phyloP scores from a whole-genome alignment of 2,113 vertebrate genomes.

The Oplegnathus fasciatus region DNA sequence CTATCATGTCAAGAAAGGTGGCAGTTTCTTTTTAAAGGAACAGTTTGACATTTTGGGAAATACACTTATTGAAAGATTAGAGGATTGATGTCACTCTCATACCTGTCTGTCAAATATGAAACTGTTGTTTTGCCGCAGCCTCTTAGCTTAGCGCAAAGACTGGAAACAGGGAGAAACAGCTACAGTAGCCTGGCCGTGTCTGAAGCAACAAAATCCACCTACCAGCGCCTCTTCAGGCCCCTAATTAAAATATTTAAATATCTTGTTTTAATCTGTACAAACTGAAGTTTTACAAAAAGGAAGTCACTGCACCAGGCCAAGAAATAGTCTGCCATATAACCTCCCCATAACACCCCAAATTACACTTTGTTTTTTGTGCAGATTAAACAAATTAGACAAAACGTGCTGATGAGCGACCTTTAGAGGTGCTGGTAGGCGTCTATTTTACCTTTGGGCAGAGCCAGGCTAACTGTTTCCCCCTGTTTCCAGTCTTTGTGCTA shows the following conservation, averaged over 20 bases:
- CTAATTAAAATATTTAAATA: too few species aligned
- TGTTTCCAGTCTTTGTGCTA: not conserved
- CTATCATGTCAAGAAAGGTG: not conserved
- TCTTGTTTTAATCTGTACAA: too few species aligned
- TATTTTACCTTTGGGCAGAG: not conserved
- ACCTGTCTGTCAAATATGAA: not conserved
- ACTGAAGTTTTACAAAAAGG: not conserved
- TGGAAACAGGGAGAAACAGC: not conserved
- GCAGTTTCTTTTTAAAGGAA: not conserved
- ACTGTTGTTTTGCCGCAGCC: not conserved
- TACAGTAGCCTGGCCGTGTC: not conserved
- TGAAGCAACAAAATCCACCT: not conserved
- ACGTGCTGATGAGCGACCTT: not conserved
- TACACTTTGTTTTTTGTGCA: not conserved
- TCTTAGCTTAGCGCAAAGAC: conserved; percentile 17
- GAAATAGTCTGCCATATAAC: not conserved
- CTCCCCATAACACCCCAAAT: too few species aligned
- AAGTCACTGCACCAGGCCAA: not conserved
- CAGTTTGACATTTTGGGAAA: not conserved
- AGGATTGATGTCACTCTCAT: not conserved
- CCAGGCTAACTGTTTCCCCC: not conserved
- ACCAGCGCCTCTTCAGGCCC: too few species aligned
- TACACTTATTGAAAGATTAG: not conserved
- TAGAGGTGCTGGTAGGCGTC: not conserved
- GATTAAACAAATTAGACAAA: not conserved